Base-by-base conservation (phyloP, 2,113 vertebrate species). In the Forbesichthys agassizii region DNA sequence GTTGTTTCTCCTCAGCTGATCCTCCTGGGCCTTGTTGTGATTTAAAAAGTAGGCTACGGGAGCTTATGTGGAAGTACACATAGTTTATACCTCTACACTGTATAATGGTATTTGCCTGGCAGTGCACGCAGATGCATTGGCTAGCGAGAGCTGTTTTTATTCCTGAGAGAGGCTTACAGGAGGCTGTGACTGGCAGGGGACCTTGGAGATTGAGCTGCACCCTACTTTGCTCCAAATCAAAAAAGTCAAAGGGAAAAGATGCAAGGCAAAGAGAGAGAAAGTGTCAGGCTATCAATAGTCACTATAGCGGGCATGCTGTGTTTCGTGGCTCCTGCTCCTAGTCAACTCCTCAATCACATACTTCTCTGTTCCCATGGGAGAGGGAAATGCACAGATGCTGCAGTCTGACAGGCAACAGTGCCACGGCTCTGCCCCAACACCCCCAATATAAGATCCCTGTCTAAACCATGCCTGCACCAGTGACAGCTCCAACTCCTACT, bases 281-380 rank as follows among this genome's bases (percentile, higher is more conserved):
- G 13, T 58, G 81, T 80, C 72, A 77, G 66, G 65, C 80, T 83
- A 87, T 85, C 84, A 77, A 79, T 74, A 86, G 62, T 79, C 74
- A 77, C 75, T 69, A 52, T 3, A 71, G 70, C 72, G 80, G 73
- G 56, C 83, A 80, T 71, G 67, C 72, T 66, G 71, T 47, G 54
- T 71, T 74, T 87, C 51, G 48, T 77, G 75, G 74, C 80, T 76
- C 74, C 74, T 82, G 75, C 70, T 86, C 71, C 57, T 63, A 86
- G 82, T 86, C 90, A 83, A 83, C 85, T 80, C 79, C 79, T 87
- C 84, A 83, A 84, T 88, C 86, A 88, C 72, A 74, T 52, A 74
- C 63, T 36, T 33, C 71, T 78, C 69, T 72, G 63, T 78, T 83
- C 86, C 78, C 75, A 64, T 3, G 66, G 74, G 84, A 82, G 83